A percentile compares a stretch with the other conserved stretches of the same genome.
Evolutionary conservation across 2,797 vertebrate genomes (phyloP).

Genomic region (Holocentrus rufus): DNA sequence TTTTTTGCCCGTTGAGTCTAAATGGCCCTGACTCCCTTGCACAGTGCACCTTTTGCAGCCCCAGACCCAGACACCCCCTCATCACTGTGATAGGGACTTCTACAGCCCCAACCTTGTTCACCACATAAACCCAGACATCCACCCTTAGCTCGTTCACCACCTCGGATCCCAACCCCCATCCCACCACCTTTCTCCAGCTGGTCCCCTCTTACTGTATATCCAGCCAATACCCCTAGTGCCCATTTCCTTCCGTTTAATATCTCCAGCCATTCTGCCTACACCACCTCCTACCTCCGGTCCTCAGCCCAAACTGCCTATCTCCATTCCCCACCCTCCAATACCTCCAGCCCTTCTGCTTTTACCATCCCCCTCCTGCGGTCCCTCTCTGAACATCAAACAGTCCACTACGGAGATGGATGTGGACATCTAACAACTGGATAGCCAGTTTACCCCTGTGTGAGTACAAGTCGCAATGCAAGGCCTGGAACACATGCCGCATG

Average conservation of each 20-base stretch:
- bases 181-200: constrained; percentile 6
- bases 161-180: constrained; percentile 23
- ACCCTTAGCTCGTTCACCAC: neutral
- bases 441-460: constrained; percentile 58
- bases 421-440: constrained; percentile 62
- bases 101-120: neutral
- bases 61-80: too few species aligned
- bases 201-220: constrained; percentile 35
- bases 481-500: constrained; percentile 44
- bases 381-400: constrained; percentile 68
- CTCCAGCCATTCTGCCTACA: constrained; percentile 33
- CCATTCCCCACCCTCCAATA: constrained; percentile 53
- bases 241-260: constrained; percentile 59
- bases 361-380: constrained; percentile 31
- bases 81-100: too few species aligned
- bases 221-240: constrained; percentile 45
- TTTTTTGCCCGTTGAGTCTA: too few species aligned
- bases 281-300: constrained; percentile 13
- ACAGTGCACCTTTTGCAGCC: too few species aligned
- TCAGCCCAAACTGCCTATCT: constrained; percentile 26
- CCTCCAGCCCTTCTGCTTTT: constrained; percentile 42
- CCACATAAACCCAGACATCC: neutral
- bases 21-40: too few species aligned
- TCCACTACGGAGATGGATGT: constrained; percentile 65
- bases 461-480: constrained; percentile 47